Evolutionary conservation across 1,140 invertebrate genomes (phyloP).

Genomic region (Steinernema feltiae): DNA sequence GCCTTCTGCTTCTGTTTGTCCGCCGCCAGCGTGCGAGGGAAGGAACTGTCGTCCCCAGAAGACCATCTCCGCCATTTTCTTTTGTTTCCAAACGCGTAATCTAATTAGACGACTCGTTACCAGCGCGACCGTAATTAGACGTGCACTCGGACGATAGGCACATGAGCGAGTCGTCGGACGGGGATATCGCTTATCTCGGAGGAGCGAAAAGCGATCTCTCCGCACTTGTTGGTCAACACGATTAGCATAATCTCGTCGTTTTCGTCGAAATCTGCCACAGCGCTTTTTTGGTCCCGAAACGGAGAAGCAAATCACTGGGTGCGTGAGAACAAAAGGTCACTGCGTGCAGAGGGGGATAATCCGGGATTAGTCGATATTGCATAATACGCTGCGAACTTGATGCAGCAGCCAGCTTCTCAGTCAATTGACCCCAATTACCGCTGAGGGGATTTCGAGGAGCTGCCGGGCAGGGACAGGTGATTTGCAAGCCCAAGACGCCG

Average conservation of each 20-base stretch:
- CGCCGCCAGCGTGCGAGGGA: neutral
- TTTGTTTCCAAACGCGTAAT: neutral
- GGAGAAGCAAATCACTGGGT: neutral
- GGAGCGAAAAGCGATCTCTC: neutral
- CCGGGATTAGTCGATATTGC: neutral
- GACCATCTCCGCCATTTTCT: neutral
- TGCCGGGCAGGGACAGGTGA: conserved; percentile 5
- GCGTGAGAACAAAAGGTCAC: neutral
- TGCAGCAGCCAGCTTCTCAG: neutral
- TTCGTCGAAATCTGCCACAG: neutral
- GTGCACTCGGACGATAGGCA: neutral
- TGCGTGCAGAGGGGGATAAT: neutral
- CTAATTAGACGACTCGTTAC: neutral
- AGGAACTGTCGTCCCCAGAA: too few relatives aligned
- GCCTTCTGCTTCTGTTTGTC: conserved; percentile 13
- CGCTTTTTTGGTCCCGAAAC: too few relatives aligned
- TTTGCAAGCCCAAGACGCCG: neutral
- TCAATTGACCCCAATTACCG: conserved; percentile 7
- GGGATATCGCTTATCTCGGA: conserved; percentile 5
- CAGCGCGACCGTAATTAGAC: neutral
- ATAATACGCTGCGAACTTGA: neutral
- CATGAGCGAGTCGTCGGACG: neutral
- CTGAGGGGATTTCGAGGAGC: neutral
- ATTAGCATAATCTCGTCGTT: neutral
- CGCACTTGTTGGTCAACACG: conserved; percentile 5